phyloP scores from a whole-genome alignment of 2,113 vertebrate genomes.

The Phalacrocorax pelagicus region DNA sequence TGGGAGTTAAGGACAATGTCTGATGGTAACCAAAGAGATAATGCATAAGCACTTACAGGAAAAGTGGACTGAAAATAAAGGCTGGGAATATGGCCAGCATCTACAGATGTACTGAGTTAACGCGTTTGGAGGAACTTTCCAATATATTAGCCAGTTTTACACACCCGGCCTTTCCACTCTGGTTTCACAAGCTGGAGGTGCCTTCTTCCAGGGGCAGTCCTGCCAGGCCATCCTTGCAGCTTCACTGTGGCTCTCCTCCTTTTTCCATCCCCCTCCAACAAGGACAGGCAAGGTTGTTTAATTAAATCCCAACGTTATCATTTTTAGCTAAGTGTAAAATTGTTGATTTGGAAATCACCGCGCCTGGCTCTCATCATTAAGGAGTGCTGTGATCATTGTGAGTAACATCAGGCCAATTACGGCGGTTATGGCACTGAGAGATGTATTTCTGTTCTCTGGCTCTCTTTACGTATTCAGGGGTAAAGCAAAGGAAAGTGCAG shows the following conservation, averaged over 20 bases:
- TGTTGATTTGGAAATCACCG: not conserved
- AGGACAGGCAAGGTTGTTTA: not conserved
- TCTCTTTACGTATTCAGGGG: not conserved
- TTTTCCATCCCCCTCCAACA: not conserved
- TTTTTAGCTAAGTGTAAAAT: slow-evolving; percentile 37
- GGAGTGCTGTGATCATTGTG: not conserved
- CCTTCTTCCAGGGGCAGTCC: not conserved
- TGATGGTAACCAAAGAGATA: not conserved
- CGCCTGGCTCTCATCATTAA: slow-evolving; percentile 6
- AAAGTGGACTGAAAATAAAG: slow-evolving; percentile 23
- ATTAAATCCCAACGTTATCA: slow-evolving; percentile 29
- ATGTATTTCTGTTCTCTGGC: not conserved
- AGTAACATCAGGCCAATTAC: slow-evolving; percentile 5
- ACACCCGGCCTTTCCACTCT: not conserved
- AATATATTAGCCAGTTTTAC: not conserved
- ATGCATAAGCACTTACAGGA: not conserved
- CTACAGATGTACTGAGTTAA: slow-evolving; percentile 33
- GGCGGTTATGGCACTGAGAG: not conserved
- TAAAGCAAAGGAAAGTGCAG: not conserved
- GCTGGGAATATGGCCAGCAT: not conserved
- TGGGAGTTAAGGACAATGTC: not conserved
- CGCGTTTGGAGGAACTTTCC: not conserved
- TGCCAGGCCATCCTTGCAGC: not conserved
- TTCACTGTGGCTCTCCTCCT: not conserved
- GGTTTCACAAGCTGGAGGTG: not conserved